A percentile compares a stretch with the other conserved stretches of the same genome.
Evolutionary conservation across 2,888 invertebrate species (phyloP).

Genomic region (Hydrotaea cyrtoneurina): DNA sequence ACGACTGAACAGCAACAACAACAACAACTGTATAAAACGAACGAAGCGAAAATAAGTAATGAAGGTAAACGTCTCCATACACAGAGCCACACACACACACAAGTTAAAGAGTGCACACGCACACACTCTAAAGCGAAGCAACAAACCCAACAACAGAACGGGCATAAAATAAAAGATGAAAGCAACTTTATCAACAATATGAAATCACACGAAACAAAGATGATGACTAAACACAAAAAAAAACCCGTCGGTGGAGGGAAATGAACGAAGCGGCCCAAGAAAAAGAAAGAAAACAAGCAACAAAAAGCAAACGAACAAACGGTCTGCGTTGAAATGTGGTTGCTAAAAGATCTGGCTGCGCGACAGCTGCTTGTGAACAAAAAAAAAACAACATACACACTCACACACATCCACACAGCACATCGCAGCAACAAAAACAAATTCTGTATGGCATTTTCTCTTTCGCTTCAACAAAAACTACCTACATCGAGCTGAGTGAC

Average conservation of each 20-base stretch:
- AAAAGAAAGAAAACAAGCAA: conserved; percentile 25
- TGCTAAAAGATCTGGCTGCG: conserved; percentile 40
- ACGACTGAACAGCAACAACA: conserved; percentile 32
- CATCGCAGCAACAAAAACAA: not conserved
- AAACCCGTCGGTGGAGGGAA: conserved; percentile 45
- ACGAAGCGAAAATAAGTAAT: conserved; percentile 41
- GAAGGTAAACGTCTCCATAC: conserved; percentile 52
- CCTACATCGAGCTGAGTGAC: conserved; percentile 18
- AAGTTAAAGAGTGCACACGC: not conserved
- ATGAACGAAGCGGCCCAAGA: conserved; percentile 18
- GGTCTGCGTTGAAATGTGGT: conserved; percentile 53
- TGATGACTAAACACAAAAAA: conserved; percentile 25
- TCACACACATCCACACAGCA: not conserved
- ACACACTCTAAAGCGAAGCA: conserved; percentile 39
- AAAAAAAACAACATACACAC: conserved; percentile 29
- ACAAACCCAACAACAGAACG: conserved; percentile 1
- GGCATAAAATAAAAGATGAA: conserved; percentile 64
- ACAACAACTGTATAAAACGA: conserved; percentile 56
- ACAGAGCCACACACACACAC: conserved; percentile 47
- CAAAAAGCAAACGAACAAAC: not conserved
- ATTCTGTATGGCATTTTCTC: conserved; percentile 61
- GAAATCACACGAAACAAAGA: conserved; percentile 52
- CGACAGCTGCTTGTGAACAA: conserved; percentile 57
- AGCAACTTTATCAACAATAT: conserved; percentile 60
- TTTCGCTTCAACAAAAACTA: conserved; percentile 65